Base-by-base conservation (phyloP, 1,140 invertebrate species). In the Macrobrachium rosenbergii region DNA sequence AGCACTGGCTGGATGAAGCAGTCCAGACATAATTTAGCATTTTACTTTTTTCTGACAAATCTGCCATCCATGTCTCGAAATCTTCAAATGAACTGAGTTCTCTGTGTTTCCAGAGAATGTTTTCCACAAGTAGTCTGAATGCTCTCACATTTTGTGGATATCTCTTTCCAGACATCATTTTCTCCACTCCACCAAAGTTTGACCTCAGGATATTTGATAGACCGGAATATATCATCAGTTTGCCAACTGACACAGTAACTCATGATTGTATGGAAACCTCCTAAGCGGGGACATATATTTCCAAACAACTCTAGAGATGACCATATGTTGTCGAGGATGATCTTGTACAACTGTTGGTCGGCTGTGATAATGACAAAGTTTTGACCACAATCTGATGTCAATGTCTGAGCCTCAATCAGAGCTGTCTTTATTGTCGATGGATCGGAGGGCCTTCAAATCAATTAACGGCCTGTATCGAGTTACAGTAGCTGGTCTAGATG, bases 241-340 rank as follows among this genome's bases (percentile, higher is more conserved):
- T 73, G 72, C 72, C 72, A n/a, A n/a, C n/a, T n/a, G n/a, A n/a
- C n/a, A n/a, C n/a, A n/a, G n/a, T n/a, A n/a, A n/a, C 72, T 73
- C 72, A 73, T 73, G 12, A 73, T 28, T 73, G 72, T 73, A 23
- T 73, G 72, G 72, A 73, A 23, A 12, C 72, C 72, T 73, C 72
- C 72, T 73, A 73, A 73, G 72, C 72, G 72, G 23, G 72, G 72
- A 73, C 23, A 73, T 16, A 73, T 73, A 23, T 23, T 73, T 12
- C 72, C 23, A 23, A 16, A 73, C 14, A 16, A 16, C 72, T 73
- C 72, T 73, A 23, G 72, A 73, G 72, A 73, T 73, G 72, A 73
- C 72, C 72, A 73, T 73, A 73, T 73, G 72, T 73, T 73, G 23
- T 73, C 72, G 14, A 73, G 23, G 23, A 73, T 73, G 23, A 73